Evolutionary conservation across 1,140 invertebrate species (phyloP), one percentile per base, ranked within the genome.

Genomic region (Cherax destructor): DNA sequence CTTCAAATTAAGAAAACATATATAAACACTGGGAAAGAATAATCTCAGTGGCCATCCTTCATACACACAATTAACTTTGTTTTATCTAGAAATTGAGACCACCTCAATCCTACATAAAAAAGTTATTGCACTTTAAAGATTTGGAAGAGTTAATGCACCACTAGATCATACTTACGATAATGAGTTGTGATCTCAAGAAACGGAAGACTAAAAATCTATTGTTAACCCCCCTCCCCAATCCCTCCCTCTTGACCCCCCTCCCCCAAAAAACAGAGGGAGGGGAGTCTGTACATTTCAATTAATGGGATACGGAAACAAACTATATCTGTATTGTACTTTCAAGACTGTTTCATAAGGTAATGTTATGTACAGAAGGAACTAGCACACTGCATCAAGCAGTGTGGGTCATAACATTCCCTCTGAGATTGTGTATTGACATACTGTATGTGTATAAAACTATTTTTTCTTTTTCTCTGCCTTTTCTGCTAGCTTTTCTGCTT

Each of bases 401-500:
- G 24, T 41, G 30, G 30, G n/a, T 50, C 24, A 47, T 52, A 24
- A 18, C 30, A 41, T 72, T 86, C 13, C 13, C 50, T 76, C 65
- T 74, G 21, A 52, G 50, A 47, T 74, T 47, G 56, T 24, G 21
- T 72, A 59, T 49, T 24, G 6, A 61, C 47, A 9, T 18, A n/a
- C 30, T 16, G 24, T 41, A 41, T 41, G 7, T 13, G 16, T 83
- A 16, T 4, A 47, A 24, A 41, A 47, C 50, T 86, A 91, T 47
- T 91, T 91, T 76, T 91, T 91, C 83, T 86, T 85, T 30, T 78
- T 84, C 50, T 91, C 89, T 65, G 89, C 89, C 21, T 91, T 91
- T 47, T 91, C 89, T 30, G 89, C 89, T 50, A 91, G 61, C 59
- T 91, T 91, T 79, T 91, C 89, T 41, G 89, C 89, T 65, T 91